Conservation (phyloP, 2,797 vertebrate genomes). For the Pangasius mekongensis region DNA sequence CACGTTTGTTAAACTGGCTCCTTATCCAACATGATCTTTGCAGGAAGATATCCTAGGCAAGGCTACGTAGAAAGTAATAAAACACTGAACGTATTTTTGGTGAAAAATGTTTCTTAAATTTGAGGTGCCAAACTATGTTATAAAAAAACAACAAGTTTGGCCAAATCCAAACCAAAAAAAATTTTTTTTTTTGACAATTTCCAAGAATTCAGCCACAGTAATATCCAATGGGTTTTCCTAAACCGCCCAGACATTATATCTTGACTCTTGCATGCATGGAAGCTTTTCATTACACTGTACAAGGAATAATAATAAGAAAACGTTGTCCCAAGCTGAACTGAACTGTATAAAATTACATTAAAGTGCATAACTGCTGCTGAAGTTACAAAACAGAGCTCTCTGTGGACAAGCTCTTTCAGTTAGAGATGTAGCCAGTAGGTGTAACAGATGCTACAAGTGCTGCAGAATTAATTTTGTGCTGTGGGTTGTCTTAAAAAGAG, state of each 20-base stretch:
- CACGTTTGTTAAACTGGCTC: background rate
- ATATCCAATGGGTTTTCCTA: background rate
- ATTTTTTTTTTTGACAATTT: background rate
- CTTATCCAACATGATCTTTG: background rate
- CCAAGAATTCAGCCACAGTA: background rate
- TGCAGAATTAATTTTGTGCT: background rate
- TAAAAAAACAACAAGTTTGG: background rate
- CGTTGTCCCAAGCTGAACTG: background rate
- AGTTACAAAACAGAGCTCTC: background rate
- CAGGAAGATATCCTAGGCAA: background rate
- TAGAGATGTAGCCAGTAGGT: background rate
- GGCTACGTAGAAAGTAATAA: background rate
- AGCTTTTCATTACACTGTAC: background rate
- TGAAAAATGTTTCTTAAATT: background rate
- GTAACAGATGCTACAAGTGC: conserved; percentile 12
- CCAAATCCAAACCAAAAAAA: background rate
- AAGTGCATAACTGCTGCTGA: background rate
- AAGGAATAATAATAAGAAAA: background rate
- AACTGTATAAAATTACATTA: background rate
- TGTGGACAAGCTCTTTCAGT: background rate
- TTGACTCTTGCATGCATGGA: background rate
- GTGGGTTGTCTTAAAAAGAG: conserved; percentile 18
- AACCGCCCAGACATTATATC: background rate
- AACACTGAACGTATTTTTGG: background rate
- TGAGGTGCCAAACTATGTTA: background rate